phyloP scores from a whole-genome alignment of 2,888 invertebrate species.

The Helobdella robusta region DNA sequence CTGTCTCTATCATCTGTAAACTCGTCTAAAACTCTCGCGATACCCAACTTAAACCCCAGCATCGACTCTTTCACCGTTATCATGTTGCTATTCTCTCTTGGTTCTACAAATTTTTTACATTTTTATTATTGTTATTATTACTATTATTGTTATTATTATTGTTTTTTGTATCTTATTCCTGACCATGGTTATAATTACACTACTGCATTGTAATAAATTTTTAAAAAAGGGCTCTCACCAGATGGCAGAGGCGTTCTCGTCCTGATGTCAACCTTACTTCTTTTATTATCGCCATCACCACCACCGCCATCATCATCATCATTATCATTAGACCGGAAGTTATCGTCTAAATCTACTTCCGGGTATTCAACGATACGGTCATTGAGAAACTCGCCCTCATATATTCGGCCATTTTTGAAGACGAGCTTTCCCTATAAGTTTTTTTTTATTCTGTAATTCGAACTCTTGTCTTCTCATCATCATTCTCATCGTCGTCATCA shows the following conservation, averaged over 20 bases:
- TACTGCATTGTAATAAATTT: not conserved
- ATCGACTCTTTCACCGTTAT: not conserved
- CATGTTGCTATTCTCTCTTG: too few species aligned
- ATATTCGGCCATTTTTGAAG: conserved; percentile 49
- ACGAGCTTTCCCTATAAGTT: conserved; percentile 46
- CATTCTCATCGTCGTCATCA: not conserved
- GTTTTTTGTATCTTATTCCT: not conserved
- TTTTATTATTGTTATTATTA: not conserved
- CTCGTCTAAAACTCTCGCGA: too few species aligned
- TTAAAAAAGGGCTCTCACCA: too few species aligned
- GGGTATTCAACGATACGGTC: conserved; percentile 49
- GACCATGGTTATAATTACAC: not conserved
- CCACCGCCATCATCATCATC: not conserved
- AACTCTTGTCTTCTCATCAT: not conserved
- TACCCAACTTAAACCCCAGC: too few species aligned
- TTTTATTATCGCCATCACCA: not conserved
- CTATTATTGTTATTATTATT: not conserved
- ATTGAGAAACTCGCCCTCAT: conserved; percentile 48
- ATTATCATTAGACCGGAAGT: not conserved
- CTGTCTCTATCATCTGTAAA: too few species aligned
- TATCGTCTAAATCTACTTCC: conserved; percentile 44
- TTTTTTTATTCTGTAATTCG: too few species aligned
- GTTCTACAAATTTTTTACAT: not conserved
- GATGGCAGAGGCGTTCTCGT: too few species aligned
- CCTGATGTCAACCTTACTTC: not conserved